Evolutionary conservation across 2,797 vertebrate genomes (phyloP), one percentile per base, ranked within the genome.

Genomic region (Poeciliopsis presidionis): DNA sequence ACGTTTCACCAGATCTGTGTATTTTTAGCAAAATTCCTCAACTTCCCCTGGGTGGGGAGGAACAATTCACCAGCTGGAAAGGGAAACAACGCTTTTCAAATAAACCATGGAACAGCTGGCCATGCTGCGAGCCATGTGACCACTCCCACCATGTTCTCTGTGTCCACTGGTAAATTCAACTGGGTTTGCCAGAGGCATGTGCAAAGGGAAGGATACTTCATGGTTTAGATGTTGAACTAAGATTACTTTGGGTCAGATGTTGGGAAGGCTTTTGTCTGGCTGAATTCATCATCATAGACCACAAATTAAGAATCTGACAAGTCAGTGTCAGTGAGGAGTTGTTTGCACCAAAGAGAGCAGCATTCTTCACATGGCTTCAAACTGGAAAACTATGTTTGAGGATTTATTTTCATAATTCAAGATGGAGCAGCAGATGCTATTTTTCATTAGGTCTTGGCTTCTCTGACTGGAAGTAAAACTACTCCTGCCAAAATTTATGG

Each of bases 271-370:
- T 41, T 49, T 13, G 55, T 65, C 45, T 51, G 16, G 25, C 22
- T n/a, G 47, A 11, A n/a, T 22, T 51, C 5, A 6, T 43, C 36
- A 69, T 46, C 47, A 49, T 75, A 28, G 90, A 83, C 65, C 61
- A 49, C n/a, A 82, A 87, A 88, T 92, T 92, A 93, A 91, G 82
- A 39, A 53, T n/a, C 73, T 72, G 87, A 83, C 78, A 83, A 87
- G 82, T 81, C 49, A 53, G 72, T 59, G 59, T 83, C 83, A 69
- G 28, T 47, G 79, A 77, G 73, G 88, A 72, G 73, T 22, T 78
- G 47, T 78, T 84, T 86, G 78, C 82, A 84, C 0, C 72, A 72
- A 72, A 78, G 74, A 78, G 74, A 46, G 55, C 70, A 69, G 67
- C 47, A 41, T 71, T 77, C 78, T 74, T 53, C n/a, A 51, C 49